These are phyloP conservation scores for Pseudolaguvia tuberculata DNA, from an alignment of 2,113 vertebrate genomes.

Conservation along the genomic window DNA sequence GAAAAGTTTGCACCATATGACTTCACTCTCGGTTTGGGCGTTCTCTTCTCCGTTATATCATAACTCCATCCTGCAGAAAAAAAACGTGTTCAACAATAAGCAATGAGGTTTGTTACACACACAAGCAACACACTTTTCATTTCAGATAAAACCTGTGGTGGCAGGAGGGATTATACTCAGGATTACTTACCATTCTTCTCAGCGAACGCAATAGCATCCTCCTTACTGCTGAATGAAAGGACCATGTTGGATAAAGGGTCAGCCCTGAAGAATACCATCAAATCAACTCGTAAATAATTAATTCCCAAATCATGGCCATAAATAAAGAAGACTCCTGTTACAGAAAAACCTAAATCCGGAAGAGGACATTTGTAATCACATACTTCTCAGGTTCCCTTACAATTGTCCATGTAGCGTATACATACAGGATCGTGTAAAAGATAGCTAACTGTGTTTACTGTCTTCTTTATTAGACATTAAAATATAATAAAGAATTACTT, in stretches of 20 bases:
- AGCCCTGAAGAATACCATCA: conserved; percentile 66
- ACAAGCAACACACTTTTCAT: too few species aligned
- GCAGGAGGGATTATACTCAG: background rate
- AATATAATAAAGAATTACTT: too few species aligned
- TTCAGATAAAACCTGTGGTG: too few species aligned
- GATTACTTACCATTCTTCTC: conserved; percentile 89
- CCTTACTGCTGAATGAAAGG: conserved; percentile 83
- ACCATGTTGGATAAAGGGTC: conserved; percentile 93
- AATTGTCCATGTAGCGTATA: too few species aligned
- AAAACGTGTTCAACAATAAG: conserved; percentile 42
- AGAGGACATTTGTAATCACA: too few species aligned
- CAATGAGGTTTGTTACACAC: background rate
- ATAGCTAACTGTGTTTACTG: background rate
- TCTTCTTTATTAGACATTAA: too few species aligned
- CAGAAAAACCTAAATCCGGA: too few species aligned
- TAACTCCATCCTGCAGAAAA: conserved; percentile 89
- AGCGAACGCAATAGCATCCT: conserved; percentile 89
- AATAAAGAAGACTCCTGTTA: too few species aligned
- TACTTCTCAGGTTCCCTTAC: too few species aligned
- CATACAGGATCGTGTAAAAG: background rate
- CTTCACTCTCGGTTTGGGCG: conserved; percentile 87
- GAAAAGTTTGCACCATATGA: conserved; percentile 97
- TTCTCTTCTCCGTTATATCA: conserved; percentile 82
- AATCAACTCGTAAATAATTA: background rate
- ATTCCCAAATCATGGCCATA: background rate